Percentiles rank a stretch among this genome's conserved stretches.
phyloP scores from a whole-genome alignment of 2,888 invertebrate species.

The Dolomedes plantarius region DNA sequence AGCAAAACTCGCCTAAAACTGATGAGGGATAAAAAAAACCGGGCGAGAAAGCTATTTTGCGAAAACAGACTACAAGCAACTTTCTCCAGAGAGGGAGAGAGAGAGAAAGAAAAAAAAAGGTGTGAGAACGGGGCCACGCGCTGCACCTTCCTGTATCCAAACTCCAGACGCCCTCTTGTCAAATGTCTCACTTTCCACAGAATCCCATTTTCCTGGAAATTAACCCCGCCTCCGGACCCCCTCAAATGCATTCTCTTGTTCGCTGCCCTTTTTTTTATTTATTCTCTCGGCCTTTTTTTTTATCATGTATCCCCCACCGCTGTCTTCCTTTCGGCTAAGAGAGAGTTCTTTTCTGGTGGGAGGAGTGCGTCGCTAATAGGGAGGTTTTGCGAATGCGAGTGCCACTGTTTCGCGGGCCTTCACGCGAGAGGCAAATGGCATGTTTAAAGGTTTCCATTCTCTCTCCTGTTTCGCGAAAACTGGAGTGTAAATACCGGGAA shows the following conservation, averaged over 20 bases:
- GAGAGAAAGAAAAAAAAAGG: too few relatives aligned
- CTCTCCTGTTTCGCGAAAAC: background rate
- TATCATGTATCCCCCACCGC: too few relatives aligned
- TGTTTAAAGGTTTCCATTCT: background rate
- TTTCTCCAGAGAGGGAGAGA: background rate
- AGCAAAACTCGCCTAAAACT: too few relatives aligned
- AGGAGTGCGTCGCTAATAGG: constrained; percentile 5
- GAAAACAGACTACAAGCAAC: background rate
- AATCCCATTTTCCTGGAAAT: constrained; percentile 66
- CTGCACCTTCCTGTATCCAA: constrained; percentile 57
- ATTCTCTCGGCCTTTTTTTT: too few relatives aligned
- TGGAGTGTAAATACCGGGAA: background rate
- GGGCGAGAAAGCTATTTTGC: background rate
- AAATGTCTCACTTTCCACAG: constrained; percentile 65
- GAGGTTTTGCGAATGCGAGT: background rate
- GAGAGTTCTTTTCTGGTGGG: background rate
- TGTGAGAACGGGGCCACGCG: constrained; percentile 64
- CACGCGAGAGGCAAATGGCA: background rate
- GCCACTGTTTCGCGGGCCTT: background rate
- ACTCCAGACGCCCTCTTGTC: constrained; percentile 55
- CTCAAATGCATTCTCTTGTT: constrained; percentile 2
- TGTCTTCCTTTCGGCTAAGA: too few relatives aligned
- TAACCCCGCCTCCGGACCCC: constrained; percentile 54
- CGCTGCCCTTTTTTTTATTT: background rate
- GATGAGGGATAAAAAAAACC: background rate